Base-by-base conservation (phyloP, 2,888 invertebrate genomes). In the Nesidiocoris tenuis region DNA sequence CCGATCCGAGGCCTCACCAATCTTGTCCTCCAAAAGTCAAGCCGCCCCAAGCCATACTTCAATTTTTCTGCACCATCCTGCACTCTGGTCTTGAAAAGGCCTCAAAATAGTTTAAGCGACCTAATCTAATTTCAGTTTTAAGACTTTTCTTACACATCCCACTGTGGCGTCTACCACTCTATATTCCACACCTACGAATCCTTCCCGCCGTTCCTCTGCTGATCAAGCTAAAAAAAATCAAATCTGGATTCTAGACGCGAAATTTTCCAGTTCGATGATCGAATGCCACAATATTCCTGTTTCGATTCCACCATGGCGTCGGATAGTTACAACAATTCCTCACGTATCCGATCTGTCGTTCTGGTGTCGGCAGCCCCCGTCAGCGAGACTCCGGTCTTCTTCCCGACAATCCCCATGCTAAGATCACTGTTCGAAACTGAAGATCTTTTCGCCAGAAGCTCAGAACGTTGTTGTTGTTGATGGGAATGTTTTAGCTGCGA, bases 401-500 rank as follows among this genome's bases (percentile, higher is more conserved):
- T n/a, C n/a, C n/a, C n/a, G n/a, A n/a, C n/a, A n/a, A n/a, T n/a
- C n/a, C n/a, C n/a, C n/a, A n/a, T n/a, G n/a, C n/a, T n/a, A n/a
- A n/a, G n/a, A n/a, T n/a, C n/a, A n/a, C n/a, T n/a, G n/a, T n/a
- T n/a, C n/a, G n/a, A n/a, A n/a, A n/a, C n/a, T n/a, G n/a, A n/a
- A n/a, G n/a, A n/a, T 39, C 12, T 39, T 39, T 39, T 39, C 39
- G 5, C 39, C 12, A 24, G 18, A 70, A 70, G 24, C 61, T 61
- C 24, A 59, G 70, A 70, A 59, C 2, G 57, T 59, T 18, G 39
- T 39, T 39, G 39, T 74, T 65, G 63, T 54, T 76, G 64, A 64
- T 61, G 54, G 65, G 75, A 63, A 61, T 78, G 77, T 77, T 78
- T 68, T 78, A 78, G 78, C 76, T 66, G 61, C 77, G 23, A 75